Percentiles rank a stretch among this genome's conserved stretches.
Evolutionary conservation across 2,888 invertebrate species (phyloP).

Genomic region (Phymatocera aterrima): DNA sequence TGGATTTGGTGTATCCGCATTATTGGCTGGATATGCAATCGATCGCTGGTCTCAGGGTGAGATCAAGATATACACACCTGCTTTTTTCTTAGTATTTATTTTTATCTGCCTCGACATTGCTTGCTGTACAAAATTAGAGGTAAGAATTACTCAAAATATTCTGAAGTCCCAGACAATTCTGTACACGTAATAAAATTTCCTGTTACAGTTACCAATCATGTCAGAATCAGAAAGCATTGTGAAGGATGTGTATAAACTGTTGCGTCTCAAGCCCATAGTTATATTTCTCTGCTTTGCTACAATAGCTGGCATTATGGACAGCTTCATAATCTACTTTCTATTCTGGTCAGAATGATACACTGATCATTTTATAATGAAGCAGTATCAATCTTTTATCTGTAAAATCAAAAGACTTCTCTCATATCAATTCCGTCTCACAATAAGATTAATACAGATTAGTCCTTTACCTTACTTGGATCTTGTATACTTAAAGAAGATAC

Average conservation of each 20-base stretch:
- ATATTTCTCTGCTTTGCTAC: conserved; percentile 85
- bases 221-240: conserved; percentile 83
- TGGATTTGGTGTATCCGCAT: conserved; percentile 86
- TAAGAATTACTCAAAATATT: no score
- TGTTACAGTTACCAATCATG: conserved; percentile 81
- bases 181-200: no score
- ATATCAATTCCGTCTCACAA: neutral
- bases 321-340: conserved; percentile 88
- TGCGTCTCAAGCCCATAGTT: conserved; percentile 81
- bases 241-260: conserved; percentile 80
- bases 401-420: neutral
- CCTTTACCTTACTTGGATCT: neutral
- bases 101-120: conserved; percentile 82
- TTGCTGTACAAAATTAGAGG: conserved; percentile 81
- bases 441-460: neutral
- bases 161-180: no score
- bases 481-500: neutral
- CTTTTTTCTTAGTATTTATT: conserved; percentile 81
- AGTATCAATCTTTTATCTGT: neutral
- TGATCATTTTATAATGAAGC: neutral
- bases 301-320: conserved; percentile 86
- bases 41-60: conserved; percentile 80
- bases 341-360: conserved; percentile 80
- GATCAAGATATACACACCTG: conserved; percentile 84
- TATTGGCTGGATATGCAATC: conserved; percentile 83